Conservation (phyloP, 2,113 vertebrate genomes). For the Ancistrus triradiatus region DNA sequence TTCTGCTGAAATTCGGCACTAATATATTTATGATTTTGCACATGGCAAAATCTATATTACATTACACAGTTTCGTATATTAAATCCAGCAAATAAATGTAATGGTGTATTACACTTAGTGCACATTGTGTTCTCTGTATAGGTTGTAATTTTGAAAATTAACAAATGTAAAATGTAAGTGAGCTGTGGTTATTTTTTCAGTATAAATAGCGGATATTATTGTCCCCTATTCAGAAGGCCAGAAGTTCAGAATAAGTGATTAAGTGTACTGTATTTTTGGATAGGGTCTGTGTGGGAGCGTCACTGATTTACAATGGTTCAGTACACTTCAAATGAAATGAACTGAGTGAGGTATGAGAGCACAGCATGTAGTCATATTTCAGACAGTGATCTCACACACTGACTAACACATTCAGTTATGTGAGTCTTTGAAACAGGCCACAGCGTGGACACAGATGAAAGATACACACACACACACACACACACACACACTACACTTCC, state of each 20-base stretch:
- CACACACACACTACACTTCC: conserved; percentile 29
- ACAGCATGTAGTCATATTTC: conserved; percentile 40
- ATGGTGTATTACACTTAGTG: too few species aligned
- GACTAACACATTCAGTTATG: conserved; percentile 43
- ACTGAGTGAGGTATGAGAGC: conserved; percentile 27
- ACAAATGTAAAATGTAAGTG: too few species aligned
- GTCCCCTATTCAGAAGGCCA: too few species aligned
- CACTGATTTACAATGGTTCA: conserved; percentile 30
- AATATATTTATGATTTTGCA: too few species aligned
- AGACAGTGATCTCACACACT: conserved; percentile 46
- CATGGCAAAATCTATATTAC: too few species aligned
- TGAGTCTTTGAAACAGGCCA: conserved; percentile 27
- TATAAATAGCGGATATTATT: too few species aligned
- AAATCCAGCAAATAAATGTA: too few species aligned
- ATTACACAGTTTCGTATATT: too few species aligned
- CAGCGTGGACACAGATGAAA: neutral
- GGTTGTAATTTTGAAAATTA: too few species aligned
- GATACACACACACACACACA: neutral
- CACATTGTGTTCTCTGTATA: too few species aligned
- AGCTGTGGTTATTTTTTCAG: too few species aligned
- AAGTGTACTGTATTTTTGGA: neutral
- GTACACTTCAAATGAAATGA: conserved; percentile 35
- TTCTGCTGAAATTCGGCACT: too few species aligned
- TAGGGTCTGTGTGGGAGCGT: neutral
- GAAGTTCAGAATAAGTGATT: neutral